phyloP scores from a whole-genome alignment of 2,113 vertebrate genomes.

The Thermophis baileyi region DNA sequence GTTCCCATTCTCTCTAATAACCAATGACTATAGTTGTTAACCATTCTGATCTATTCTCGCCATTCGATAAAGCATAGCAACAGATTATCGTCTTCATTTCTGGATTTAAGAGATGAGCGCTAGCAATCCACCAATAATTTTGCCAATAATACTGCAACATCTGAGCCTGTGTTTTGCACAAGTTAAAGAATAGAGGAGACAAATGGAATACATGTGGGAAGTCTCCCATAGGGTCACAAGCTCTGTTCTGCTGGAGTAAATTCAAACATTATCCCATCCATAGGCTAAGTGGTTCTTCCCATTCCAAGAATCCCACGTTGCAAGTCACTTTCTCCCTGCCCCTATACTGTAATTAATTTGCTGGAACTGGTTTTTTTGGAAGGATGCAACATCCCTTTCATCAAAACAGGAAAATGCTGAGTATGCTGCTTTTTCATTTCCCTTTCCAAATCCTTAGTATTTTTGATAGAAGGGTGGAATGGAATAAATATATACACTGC shows the following conservation, averaged over 20 bases:
- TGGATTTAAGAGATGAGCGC: not conserved
- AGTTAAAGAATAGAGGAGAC: not conserved
- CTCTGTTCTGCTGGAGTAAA: not conserved
- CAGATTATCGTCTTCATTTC: not conserved
- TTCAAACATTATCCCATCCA: not conserved
- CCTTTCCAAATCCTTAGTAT: not conserved
- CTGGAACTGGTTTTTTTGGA: not conserved
- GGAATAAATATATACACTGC: not conserved
- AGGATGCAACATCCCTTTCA: not conserved
- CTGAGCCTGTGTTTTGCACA: not conserved
- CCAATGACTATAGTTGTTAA: slow-evolving; percentile 52
- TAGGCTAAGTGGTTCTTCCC: not conserved
- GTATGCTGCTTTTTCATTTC: not conserved
- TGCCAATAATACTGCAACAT: not conserved
- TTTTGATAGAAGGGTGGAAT: not conserved
- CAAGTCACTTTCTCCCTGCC: not conserved
- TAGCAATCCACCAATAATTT: not conserved
- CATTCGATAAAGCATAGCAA: not conserved
- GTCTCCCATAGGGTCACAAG: not conserved
- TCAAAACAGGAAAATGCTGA: not conserved
- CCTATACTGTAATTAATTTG: not conserved
- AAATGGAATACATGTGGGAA: not conserved
- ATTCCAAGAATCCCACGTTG: not conserved
- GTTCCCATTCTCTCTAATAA: not conserved
- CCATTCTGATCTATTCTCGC: slow-evolving; percentile 45